Base-by-base conservation (phyloP, 2,113 vertebrate species). In the Nesoenas mayeri region DNA sequence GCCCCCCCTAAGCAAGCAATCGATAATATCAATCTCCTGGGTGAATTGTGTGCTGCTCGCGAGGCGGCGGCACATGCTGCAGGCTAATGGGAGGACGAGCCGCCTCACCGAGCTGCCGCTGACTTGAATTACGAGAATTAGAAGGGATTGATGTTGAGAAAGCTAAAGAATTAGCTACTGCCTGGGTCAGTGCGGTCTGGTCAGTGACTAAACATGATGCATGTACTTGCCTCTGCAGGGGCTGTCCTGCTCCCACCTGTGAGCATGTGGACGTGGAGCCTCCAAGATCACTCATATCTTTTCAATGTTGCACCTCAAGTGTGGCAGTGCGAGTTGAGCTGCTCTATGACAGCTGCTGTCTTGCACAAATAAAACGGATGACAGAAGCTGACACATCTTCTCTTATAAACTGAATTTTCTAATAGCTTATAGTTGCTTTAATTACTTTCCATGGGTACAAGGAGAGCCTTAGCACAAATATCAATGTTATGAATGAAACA, bases 1-100 rank as follows among this genome's bases (percentile, higher is more conserved):
- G 91, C 80, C 20, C 77, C 92, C 92, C 89, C 74, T 91, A 91
- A 84, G 73, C 82, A 72, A 90, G 78, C 95, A 92, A 62, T 95
- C 93, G 1, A 94, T 96, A 64, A 48, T 72, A 95, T 96, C 44
- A 95, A 93, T 95, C 72, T 40, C 12, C 93, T 25, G 1, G 21
- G 48, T 50, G 94, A 91, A 48, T 85, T 92, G 85, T 67, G 93
- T 61, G 85, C 86, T 22, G 75, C 86, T 85, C 8, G 36, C 2
- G 3, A 85, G 21, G 44, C 57, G 31, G 56, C 21, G 60, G 89
- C 88, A 81, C 62, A 36, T 7, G 83, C 83, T 92, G 86, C 65
- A 84, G 69, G 62, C 77, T 72, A 57, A 87, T 36, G 42, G 93
- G 65, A 54, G 86, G 77, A 51, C 3, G 40, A 93, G 73, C 47